Evolutionary conservation across 2,797 vertebrate species (phyloP).

Genomic region (Syngnathus acus): DNA sequence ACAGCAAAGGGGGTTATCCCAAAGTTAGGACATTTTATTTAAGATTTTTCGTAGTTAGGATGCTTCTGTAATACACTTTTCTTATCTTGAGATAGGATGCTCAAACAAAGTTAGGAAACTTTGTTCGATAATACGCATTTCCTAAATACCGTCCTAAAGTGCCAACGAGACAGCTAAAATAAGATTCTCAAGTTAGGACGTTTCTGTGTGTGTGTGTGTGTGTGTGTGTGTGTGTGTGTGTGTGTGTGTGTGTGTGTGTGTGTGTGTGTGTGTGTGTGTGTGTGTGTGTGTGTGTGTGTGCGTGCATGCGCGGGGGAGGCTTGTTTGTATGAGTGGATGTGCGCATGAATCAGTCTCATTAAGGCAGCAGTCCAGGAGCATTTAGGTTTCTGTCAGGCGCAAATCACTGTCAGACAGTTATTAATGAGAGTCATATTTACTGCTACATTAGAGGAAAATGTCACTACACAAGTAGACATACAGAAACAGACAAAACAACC

Average conservation of each 20-base stretch:
- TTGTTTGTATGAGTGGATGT: neutral
- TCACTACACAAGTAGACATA: constrained; percentile 56
- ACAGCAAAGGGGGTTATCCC: no score
- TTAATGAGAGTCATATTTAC: constrained; percentile 87
- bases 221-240: constrained; percentile 83
- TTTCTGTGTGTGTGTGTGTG: no score
- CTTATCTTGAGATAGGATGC: no score
- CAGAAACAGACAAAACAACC: constrained; percentile 8
- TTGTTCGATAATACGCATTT: no score
- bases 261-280: constrained; percentile 54
- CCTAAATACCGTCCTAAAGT: no score
- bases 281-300: neutral
- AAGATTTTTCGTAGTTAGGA: no score
- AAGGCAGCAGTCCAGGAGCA: constrained; percentile 52
- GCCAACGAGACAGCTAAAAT: no score
- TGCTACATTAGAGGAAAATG: constrained; percentile 89
- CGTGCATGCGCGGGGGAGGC: constrained; percentile 12
- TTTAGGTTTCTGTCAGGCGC: constrained; percentile 67
- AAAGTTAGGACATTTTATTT: no score
- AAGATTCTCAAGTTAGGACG: no score
- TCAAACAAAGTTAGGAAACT: no score
- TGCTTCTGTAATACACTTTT: no score
- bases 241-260: constrained; percentile 66
- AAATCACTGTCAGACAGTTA: constrained; percentile 81
- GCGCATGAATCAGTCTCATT: constrained; percentile 19